These are phyloP conservation scores for Oophaga sylvatica DNA, from an alignment of 2,797 vertebrate genomes.

Conservation along the genomic window DNA sequence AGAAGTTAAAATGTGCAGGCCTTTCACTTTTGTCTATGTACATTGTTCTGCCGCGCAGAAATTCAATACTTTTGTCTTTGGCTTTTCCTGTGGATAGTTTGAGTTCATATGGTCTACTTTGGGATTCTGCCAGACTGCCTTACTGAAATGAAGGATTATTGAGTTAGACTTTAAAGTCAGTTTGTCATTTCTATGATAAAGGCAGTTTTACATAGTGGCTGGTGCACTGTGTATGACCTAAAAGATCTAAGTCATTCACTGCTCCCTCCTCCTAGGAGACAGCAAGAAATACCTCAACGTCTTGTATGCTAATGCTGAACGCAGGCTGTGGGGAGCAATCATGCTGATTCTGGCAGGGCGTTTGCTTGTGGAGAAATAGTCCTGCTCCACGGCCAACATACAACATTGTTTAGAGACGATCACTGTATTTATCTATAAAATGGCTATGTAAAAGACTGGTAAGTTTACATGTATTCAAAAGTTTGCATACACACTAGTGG, in stretches of 20 bases:
- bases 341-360: background rate
- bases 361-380: background rate
- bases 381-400: background rate
- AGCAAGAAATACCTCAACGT: background rate
- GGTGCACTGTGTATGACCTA: conserved; percentile 20
- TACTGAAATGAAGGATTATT: conserved; percentile 27
- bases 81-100: conserved; percentile 34
- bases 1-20: background rate
- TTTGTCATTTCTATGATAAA: conserved; percentile 24
- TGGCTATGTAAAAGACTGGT: background rate
- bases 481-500: background rate
- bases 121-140: conserved; percentile 17
- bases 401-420: background rate
- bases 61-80: conserved; percentile 28
- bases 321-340: background rate
- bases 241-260: conserved; percentile 5
- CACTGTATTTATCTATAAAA: background rate
- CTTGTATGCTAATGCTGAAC: conserved; percentile 6
- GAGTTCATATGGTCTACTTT: conserved; percentile 25
- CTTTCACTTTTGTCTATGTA: background rate
- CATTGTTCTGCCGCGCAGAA: background rate
- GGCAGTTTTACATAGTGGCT: conserved; percentile 21
- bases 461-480: background rate
- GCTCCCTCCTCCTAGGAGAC: conserved; percentile 4
- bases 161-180: background rate